Conservation (phyloP, 2,797 vertebrate genomes). For the Periparus ater region DNA sequence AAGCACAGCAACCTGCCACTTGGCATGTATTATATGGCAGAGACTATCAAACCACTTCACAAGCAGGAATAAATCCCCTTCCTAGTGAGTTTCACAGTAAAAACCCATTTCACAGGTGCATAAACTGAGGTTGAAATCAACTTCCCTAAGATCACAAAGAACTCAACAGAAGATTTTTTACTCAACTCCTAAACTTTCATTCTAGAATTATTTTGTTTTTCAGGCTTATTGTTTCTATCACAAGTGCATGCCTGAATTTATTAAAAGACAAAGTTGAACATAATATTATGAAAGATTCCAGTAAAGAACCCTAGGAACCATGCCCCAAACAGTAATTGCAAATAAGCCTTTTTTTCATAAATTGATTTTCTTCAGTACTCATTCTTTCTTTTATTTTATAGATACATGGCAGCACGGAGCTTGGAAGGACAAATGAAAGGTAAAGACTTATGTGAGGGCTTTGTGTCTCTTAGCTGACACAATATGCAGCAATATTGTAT, state of each 20-base stretch:
- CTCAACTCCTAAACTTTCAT: not conserved
- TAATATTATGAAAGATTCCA: not conserved
- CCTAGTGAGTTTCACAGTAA: not conserved
- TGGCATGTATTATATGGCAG: not conserved
- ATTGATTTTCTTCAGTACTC: not conserved
- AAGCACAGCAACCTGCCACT: not conserved
- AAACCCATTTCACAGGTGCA: constrained; percentile 27
- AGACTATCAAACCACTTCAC: not conserved
- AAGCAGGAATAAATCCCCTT: not conserved
- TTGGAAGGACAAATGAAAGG: constrained; percentile 33
- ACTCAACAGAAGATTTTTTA: not conserved
- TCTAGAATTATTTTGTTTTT: not conserved
- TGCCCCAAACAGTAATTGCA: not conserved
- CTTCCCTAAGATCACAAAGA: not conserved
- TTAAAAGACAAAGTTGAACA: not conserved
- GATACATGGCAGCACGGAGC: not conserved
- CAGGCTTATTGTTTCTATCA: not conserved
- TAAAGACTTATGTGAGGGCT: constrained; percentile 12
- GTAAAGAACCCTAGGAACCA: not conserved
- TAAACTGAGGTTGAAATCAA: constrained; percentile 5
- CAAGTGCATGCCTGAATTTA: not conserved
- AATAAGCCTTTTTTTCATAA: not conserved
- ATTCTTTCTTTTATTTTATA: not conserved
- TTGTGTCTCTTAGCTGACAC: not conserved
- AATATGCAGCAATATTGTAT: not conserved